Base-by-base conservation (phyloP, 2,797 vertebrate species). In the Sciaenops ocellatus region DNA sequence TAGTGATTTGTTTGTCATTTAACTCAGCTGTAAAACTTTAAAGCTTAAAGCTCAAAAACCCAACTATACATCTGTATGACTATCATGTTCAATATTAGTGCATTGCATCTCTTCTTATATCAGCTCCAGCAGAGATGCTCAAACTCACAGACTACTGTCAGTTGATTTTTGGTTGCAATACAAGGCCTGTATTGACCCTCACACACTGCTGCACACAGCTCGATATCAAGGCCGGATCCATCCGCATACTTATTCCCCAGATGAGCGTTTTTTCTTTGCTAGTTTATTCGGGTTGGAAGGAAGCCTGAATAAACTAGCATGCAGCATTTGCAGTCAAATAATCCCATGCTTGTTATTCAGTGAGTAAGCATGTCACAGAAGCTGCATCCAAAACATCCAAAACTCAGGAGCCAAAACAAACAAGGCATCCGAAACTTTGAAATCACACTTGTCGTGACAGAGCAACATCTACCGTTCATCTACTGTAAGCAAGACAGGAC, bases 341-440 rank as follows among this genome's bases (percentile, higher is more conserved):
- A 30, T 66, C 10, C n/a, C 86, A 90, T 90, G 89, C 89, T 87
- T 87, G 78, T 69, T 75, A 61, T 66, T 63, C 79, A 65, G 8
- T 7, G 8, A 78, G 75, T 73, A 86, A 85, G 76, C 87, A 85
- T 69, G 69, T 82, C 56, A 54, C 30, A 70, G 34, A 76, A 84
- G 68, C 80, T 67, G 51, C 74, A 54, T 64, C n/a, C n/a, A n/a
- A n/a, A n/a, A 17, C 47, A 30, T 66, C 12, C 38, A 69, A 20
- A 55, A 82, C 78, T 50, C 34, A 76, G 16, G 44, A 79, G 65
- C 47, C 56, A 56, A 67, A 64, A 74, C 74, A 79, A 65, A 82
- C 77, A 69, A 41, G 4, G n/a, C 50, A 52, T 13, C 60, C 13
- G 34, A 15, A 52, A 64, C 42, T 16, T 41, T 60, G 9, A 55